Evolutionary conservation across 1,140 invertebrate genomes (phyloP), one percentile per base, ranked within the genome.

Genomic region (Manduca sexta): DNA sequence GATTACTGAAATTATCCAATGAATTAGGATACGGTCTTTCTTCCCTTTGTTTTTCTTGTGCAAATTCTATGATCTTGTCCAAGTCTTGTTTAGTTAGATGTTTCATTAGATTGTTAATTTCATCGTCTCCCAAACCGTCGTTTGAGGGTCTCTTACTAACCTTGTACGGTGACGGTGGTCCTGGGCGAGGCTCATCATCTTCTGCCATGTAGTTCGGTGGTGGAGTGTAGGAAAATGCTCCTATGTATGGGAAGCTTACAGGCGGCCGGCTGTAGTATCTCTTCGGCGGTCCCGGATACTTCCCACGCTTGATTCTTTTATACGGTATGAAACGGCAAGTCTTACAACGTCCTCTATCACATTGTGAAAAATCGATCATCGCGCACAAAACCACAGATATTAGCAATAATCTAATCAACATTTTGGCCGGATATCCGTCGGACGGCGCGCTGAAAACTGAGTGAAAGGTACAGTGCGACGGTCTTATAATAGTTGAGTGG

Each of bases 61-160:
- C 69, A 1, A 69, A 53, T 53, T 79, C 64, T 2, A 83, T 41
- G 6, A 84, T 68, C 42, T 74, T 80, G 67, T 80, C 69, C 35
- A 84, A 51, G 46, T 84, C 79, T 57, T 81, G 68, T 56, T 80
- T 73, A 4, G 79, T 74, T 26, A 84, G 55, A 54, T 78, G 58
- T 64, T 75, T 74, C 12, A 83, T 51, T 18, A 83, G 16, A 42
- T 79, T 84, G 44, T 62, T 56, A 14, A 81, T 64, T 17, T 82
- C 79, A 41, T 81, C 74, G 7, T 84, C 74, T 29, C 59, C 68
- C 49, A 80, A 66, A 17, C 71, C 69, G 14, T 74, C 67, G 26
- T 64, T 69, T 47, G 34, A 50, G 29, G 69, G 74, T 64, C 51
- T 51, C 56, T 61, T 80, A 75, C 67, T 82, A 67, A 77, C 74